A percentile compares a stretch with the other conserved stretches of the same genome.
These are phyloP conservation scores for Podilymbus podiceps DNA, from an alignment of 2,113 vertebrate species.

Conservation along the genomic window DNA sequence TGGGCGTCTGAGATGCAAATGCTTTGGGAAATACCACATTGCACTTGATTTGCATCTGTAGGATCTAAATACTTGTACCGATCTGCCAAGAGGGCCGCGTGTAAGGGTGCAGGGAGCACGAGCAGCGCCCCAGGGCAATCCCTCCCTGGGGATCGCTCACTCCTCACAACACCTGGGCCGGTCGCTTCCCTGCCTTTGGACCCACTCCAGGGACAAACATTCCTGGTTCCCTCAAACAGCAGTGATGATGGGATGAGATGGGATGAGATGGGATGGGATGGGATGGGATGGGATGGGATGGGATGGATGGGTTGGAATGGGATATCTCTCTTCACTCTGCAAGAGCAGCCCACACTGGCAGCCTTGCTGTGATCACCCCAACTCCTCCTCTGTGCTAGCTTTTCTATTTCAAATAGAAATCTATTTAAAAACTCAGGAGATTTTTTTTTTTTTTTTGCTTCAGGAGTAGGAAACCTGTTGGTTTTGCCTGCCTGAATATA, in stretches of 20 bases:
- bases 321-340: neutral
- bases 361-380: neutral
- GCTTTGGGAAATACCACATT: neutral
- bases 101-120: neutral
- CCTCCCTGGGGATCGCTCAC: neutral
- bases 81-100: neutral
- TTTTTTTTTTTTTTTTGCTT: neutral
- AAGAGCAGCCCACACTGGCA: neutral
- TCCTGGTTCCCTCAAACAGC: accelerated
- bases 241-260: neutral
- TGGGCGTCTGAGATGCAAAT: constrained; percentile 27
- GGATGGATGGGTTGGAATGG: neutral
- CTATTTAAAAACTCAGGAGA: neutral
- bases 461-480: neutral
- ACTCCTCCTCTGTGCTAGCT: neutral
- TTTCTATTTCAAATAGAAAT: neutral
- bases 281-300: neutral
- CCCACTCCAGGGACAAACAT: neutral
- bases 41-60: neutral
- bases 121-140: neutral
- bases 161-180: neutral
- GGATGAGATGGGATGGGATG: neutral
- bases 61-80: neutral
- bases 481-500: neutral
- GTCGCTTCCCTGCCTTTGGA: neutral